Evolutionary conservation across 2,113 vertebrate genomes (phyloP), one percentile per base, ranked within the genome.

Genomic region (Bujurquina vittata): DNA sequence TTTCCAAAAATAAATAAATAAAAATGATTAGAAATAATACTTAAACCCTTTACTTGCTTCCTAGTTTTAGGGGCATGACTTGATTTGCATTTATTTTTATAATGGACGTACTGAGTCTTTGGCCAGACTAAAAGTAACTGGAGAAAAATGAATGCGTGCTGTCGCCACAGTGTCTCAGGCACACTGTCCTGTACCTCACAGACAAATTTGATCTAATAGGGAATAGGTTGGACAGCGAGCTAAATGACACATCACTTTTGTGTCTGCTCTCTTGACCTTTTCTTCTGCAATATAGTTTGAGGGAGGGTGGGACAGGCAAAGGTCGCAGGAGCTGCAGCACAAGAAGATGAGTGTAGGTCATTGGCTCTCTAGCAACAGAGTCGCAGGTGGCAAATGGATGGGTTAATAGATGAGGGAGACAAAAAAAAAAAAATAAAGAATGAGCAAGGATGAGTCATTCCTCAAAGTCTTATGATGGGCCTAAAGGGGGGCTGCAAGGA

Each of bases 141-240:
- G 56, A 54, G 72, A 77, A 82, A 78, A 82, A 85, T 84, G 35
- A 84, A 49, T 72, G 37, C 40, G 76, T 33, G 2, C 52, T 26
- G 74, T 74, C 22, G n/a, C 84, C 75, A 75, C 83, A 83, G 29
- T 75, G 88, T 85, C 88, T 84, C 82, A 79, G 75, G 80, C 62
- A 79, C 69, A 62, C 43, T 31, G 72, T 33, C 29, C 77, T 73
- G 55, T 61, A 88, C 91, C 83, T 91, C 87, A 84, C 85, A 77
- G 81, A 85, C 73, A 86, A 88, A 88, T 87, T 84, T 90, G 84
- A 89, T 92, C 83, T 84, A 92, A 92, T 91, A 83, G 88, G 54
- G 73, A 77, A 77, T 80, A 72, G 62, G 59, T 82, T 5, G 20
- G 75, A 31, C 33, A 69, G 77, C 57, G 73, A 49, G 58, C 61